These are phyloP conservation scores for Willowsia nigromaculata DNA, from an alignment of 2,888 invertebrate genomes.

Conservation along the genomic window DNA sequence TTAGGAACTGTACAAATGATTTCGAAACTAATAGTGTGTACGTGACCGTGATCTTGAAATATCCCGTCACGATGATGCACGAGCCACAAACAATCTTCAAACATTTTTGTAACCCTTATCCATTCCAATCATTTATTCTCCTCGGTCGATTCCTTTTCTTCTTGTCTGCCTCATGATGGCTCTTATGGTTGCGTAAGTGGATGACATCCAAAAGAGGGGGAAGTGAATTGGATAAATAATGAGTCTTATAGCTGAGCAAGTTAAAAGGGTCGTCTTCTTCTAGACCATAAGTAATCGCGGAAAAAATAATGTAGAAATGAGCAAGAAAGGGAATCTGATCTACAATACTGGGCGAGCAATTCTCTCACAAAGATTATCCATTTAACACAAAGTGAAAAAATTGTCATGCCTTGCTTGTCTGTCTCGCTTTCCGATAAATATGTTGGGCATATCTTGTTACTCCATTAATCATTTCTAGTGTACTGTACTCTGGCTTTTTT, in stretches of 20 bases:
- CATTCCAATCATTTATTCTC: slow-evolving; percentile 60
- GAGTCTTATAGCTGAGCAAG: slow-evolving; percentile 28
- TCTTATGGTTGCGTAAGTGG: slow-evolving; percentile 26
- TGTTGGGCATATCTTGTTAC: slow-evolving; percentile 55
- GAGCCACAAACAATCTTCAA: slow-evolving; percentile 45
- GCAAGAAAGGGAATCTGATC: background rate
- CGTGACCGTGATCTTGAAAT: slow-evolving; percentile 65
- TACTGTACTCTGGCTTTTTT: background rate
- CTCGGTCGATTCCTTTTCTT: background rate
- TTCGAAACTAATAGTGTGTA: slow-evolving; percentile 11
- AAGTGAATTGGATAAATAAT: slow-evolving; percentile 69
- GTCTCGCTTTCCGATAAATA: slow-evolving; percentile 64
- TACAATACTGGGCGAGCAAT: background rate
- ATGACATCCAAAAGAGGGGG: slow-evolving; percentile 64
- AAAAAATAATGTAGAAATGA: slow-evolving; percentile 15
- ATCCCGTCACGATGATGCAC: background rate
- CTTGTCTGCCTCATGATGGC: background rate
- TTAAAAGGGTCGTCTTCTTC: background rate
- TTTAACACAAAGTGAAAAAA: slow-evolving; percentile 54
- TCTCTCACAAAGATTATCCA: slow-evolving; percentile 64
- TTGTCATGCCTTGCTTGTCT: slow-evolving; percentile 63
- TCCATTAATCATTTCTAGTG: slow-evolving; percentile 61
- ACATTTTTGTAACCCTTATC: slow-evolving; percentile 65
- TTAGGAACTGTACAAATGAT: background rate
- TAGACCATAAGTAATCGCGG: slow-evolving; percentile 16